phyloP scores from a whole-genome alignment of 2,888 invertebrate genomes.

The Conops quadrifasciatus region DNA sequence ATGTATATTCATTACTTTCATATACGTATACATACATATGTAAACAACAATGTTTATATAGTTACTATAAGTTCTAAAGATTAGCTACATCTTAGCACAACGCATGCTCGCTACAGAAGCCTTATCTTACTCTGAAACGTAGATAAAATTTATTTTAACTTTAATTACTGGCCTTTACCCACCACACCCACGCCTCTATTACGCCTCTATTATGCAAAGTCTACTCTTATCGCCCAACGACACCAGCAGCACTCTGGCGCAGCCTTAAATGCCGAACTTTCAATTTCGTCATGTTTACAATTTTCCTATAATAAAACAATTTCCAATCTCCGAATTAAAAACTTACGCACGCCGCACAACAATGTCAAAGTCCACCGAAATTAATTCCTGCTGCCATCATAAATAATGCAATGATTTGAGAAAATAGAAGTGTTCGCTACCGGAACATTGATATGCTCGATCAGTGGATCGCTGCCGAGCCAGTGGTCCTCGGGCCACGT shows the following conservation, averaged over 20 bases:
- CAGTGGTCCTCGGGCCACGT: neutral
- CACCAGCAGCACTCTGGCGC: neutral
- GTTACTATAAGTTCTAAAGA: no score
- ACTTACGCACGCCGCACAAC: slow-evolving; percentile 24
- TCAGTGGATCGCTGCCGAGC: neutral
- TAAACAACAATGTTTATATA: no score
- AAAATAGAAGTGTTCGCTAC: slow-evolving; percentile 6
- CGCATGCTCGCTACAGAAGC: no score
- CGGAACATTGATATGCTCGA: slow-evolving; percentile 12
- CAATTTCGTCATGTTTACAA: no score
- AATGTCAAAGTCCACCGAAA: slow-evolving; percentile 27
- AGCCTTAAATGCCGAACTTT: neutral
- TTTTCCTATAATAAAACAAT: no score
- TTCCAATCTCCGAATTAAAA: slow-evolving; percentile 44
- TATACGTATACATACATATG: no score
- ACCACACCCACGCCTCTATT: neutral
- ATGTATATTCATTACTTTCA: no score
- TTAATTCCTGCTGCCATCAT: neutral
- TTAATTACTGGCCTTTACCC: neutral
- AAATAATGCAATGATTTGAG: neutral
- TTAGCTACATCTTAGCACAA: no score
- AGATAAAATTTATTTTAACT: no score
- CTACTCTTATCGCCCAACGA: neutral
- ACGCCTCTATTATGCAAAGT: no score
- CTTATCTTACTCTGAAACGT: no score